These are phyloP conservation scores for Penaeus chinensis DNA, from an alignment of 1,140 invertebrate genomes.

Conservation along the genomic window DNA sequence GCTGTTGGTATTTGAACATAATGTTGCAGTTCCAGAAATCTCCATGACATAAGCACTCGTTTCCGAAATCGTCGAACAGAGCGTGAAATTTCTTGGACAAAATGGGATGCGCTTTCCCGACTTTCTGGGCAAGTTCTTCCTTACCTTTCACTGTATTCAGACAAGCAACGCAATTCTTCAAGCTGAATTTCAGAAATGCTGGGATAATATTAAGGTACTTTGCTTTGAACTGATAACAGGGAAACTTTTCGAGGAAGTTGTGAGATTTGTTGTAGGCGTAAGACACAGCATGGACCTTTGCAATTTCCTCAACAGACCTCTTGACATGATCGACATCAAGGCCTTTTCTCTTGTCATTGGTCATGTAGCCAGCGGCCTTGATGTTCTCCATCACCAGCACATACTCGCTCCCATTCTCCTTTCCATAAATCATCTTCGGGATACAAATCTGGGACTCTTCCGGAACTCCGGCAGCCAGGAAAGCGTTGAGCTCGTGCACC, in stretches of 20 bases:
- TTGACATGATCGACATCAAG: conserved; percentile 14
- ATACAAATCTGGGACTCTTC: neutral
- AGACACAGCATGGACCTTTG: conserved; percentile 24
- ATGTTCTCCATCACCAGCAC: conserved; percentile 39
- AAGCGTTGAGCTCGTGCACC: conserved; percentile 6
- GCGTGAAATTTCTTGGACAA: neutral
- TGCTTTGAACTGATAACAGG: neutral
- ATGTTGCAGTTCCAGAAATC: conserved; percentile 42
- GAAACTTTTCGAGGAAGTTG: conserved; percentile 14
- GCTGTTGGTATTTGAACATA: conserved; percentile 23
- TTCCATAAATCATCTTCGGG: conserved; percentile 29
- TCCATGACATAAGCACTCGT: conserved; percentile 26
- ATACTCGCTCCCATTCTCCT: neutral
- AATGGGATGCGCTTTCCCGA: neutral
- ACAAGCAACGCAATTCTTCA: neutral
- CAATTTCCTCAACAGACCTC: neutral
- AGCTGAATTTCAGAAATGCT: neutral
- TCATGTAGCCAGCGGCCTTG: neutral
- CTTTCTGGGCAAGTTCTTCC: too few relatives aligned
- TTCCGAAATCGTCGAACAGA: neutral
- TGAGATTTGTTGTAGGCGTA: neutral
- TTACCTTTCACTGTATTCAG: too few relatives aligned
- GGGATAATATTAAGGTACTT: neutral
- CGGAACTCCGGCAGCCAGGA: conserved; percentile 6
- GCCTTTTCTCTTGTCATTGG: conserved; percentile 28